Evolutionary conservation across 2,797 vertebrate genomes (phyloP).

Genomic region (Phataginus tetradactyla): DNA sequence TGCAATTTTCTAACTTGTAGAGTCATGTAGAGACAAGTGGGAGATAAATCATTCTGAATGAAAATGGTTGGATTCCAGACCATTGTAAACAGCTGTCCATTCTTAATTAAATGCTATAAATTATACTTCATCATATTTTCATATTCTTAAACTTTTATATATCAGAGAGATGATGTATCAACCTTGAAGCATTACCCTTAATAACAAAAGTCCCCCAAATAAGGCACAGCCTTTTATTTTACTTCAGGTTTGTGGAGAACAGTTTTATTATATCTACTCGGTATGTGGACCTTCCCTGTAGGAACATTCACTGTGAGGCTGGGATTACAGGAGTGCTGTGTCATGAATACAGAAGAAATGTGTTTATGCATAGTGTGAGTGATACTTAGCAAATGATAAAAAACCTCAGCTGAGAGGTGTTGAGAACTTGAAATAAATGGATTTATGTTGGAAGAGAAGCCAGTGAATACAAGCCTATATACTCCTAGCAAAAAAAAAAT

Average conservation of each 20-base stretch:
- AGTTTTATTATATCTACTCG: not conserved
- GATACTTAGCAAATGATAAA: slow-evolving; percentile 50
- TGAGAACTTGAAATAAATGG: slow-evolving; percentile 43
- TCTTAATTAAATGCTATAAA: slow-evolving; percentile 49
- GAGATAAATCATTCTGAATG: not conserved
- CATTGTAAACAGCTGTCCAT: not conserved
- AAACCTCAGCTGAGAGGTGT: not conserved
- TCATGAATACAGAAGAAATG: not conserved
- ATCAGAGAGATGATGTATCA: not conserved
- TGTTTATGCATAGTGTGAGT: not conserved
- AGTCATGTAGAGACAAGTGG: not conserved
- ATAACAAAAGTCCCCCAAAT: not conserved
- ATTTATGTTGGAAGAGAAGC: slow-evolving; percentile 32
- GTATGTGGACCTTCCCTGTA: not conserved
- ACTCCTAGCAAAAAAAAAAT: slow-evolving; percentile 6
- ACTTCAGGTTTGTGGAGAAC: not conserved
- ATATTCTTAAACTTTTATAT: not conserved
- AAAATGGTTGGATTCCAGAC: not conserved
- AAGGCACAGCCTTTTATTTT: not conserved
- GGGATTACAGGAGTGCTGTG: not conserved
- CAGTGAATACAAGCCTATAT: not conserved
- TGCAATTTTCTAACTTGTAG: not conserved
- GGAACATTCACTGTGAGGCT: not conserved
- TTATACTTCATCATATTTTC: not conserved
- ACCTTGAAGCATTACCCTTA: not conserved